Evolutionary conservation across 2,113 vertebrate species (phyloP), one percentile per base, ranked within the genome.

Genomic region (Phyllostomus hastatus): DNA sequence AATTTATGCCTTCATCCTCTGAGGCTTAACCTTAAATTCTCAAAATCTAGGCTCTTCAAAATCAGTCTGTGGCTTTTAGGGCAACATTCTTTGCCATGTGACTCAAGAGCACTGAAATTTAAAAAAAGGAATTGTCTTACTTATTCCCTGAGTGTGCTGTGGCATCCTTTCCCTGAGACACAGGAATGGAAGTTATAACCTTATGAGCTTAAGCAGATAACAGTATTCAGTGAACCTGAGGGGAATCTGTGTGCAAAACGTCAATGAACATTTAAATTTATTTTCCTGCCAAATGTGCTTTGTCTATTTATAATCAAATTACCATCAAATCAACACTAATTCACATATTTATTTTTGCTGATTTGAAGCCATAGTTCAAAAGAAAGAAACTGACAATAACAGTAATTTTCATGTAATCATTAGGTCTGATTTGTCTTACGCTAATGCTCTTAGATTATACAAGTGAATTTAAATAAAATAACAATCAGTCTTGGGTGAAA

Each of bases 171-270:
- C 50, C 41, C 48, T n/a, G 54, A 54, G 50, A 26, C 9, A 4
- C 0, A 5, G 7, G 22, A 35, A 19, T n/a, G n/a, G 8, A 3
- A 26, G 41, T 76, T 9, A 3, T 20, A 52, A 10, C 41, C 12
- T 1, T 33, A 1, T 10, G 17, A 35, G 35, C 26, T 19, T 16
- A 41, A 28, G 14, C 12, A 31, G 24, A 9, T 3, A 10, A 59
- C 22, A 9, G 14, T 7, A 3, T 16, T 38, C 15, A 24, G 20
- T 4, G 26, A 73, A 10, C 52, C 0, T 3, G 14, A 52, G 4
- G 50, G n/a, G 66, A 9, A 12, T 8, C 46, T 11, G 4, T 64
- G 48, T 1, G 14, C 1, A 16, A 10, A 79, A 22, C 15, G 24
- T 11, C 14, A 14, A 15, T 5, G 9, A 19, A 17, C 4, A 10